Conservation (phyloP, 2,797 vertebrate genomes). For the Phrynocephalus vlangalii region DNA sequence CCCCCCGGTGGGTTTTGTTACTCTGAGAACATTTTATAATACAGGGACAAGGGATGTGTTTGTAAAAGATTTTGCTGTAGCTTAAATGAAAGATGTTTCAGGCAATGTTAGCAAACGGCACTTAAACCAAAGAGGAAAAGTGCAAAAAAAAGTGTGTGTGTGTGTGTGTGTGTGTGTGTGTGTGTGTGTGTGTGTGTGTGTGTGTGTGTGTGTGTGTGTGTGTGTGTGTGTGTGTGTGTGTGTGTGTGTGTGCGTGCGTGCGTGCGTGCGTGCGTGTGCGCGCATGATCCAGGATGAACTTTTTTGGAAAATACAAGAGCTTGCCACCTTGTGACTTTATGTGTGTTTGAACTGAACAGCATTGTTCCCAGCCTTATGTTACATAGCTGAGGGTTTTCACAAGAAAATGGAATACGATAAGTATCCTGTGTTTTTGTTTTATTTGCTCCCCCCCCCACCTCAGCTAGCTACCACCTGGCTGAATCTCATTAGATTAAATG, state of each 20-base stretch:
- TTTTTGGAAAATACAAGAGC: background rate
- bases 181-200: too few relatives aligned
- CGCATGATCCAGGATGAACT: background rate
- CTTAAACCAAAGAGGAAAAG: background rate
- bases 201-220: too few relatives aligned
- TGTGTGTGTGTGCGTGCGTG: too few relatives aligned
- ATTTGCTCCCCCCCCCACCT: background rate
- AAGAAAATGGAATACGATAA: constrained; percentile 25
- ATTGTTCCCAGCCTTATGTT: constrained; percentile 49
- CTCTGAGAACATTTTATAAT: background rate
- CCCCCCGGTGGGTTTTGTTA: background rate
- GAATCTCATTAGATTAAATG: constrained; percentile 45
- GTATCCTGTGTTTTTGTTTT: constrained; percentile 29
- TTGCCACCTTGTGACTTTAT: constrained; percentile 29
- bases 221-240: too few relatives aligned
- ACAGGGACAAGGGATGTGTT: background rate
- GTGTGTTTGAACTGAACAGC: constrained; percentile 32
- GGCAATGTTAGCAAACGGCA: background rate
- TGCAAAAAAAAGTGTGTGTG: background rate
- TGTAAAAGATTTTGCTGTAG: background rate
- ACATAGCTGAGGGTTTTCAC: constrained; percentile 25
- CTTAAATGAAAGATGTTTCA: background rate
- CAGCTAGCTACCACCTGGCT: constrained; percentile 28
- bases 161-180: too few relatives aligned
- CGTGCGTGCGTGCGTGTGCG: too few relatives aligned